These are phyloP conservation scores for Labrus mixtus DNA, from an alignment of 2,113 vertebrate species.

Conservation along the genomic window DNA sequence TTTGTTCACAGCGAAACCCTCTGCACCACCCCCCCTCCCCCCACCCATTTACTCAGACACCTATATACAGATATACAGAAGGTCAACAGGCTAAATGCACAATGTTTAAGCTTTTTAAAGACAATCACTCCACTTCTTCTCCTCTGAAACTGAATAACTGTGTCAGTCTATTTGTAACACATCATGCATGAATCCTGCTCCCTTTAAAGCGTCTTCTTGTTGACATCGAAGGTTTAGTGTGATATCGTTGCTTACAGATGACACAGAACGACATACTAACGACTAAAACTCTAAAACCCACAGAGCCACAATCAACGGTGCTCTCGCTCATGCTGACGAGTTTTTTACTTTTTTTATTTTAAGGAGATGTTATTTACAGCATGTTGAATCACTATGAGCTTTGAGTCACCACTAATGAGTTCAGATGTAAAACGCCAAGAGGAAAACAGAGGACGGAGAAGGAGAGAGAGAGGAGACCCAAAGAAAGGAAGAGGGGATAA, in stretches of 20 bases:
- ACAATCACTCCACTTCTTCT: constrained; percentile 1
- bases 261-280: constrained; percentile 24
- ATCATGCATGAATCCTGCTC: background rate
- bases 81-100: constrained; percentile 30
- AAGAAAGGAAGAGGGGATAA: background rate
- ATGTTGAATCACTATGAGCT: constrained; percentile 27
- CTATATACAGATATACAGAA: constrained; percentile 61
- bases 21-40: background rate
- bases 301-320: constrained; percentile 11
- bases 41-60: constrained; percentile 13
- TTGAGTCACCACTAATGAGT: constrained; percentile 21
- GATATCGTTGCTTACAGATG: constrained; percentile 16
- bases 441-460: constrained; percentile 3
- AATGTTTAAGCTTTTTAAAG: background rate
- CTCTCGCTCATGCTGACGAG: constrained; percentile 59
- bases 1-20: constrained; percentile 2
- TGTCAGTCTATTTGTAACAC: background rate
- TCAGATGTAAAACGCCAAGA: background rate
- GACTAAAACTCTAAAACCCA: constrained; percentile 50
- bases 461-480: background rate
- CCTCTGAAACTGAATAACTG: background rate
- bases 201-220: background rate
- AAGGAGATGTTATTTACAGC: constrained; percentile 54
- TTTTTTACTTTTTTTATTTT: background rate
- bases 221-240: constrained; percentile 33